Conservation (phyloP, 2,113 vertebrate species). For the Phyllostomus hastatus region DNA sequence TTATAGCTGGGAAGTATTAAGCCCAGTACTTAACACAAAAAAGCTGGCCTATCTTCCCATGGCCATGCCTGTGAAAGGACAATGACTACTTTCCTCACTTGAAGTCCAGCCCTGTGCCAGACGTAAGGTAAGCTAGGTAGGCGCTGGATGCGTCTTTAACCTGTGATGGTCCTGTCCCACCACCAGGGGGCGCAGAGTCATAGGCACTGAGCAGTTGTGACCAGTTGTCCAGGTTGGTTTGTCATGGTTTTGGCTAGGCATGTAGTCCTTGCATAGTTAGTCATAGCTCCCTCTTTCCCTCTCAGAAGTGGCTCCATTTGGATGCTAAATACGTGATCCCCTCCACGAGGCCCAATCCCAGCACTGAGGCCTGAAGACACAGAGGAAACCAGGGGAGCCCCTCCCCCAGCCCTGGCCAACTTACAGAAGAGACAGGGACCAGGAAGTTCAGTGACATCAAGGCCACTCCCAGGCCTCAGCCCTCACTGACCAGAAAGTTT, state of each 20-base stretch:
- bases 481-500: neutral
- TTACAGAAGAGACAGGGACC: neutral
- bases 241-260: neutral
- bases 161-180: neutral
- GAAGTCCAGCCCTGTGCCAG: neutral
- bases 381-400: neutral
- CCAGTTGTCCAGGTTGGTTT: neutral
- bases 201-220: neutral
- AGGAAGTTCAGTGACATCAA: neutral
- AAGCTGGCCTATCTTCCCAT: neutral
- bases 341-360: neutral
- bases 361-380: neutral
- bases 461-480: neutral
- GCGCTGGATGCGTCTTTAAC: neutral
- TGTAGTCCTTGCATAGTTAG: neutral
- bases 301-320: neutral
- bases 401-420: neutral
- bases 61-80: neutral
- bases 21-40: neutral
- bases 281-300: neutral
- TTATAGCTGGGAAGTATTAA: neutral
- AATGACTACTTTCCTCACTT: neutral
- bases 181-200: constrained; percentile 28
- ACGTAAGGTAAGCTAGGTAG: neutral
- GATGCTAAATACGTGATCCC: neutral